Percentiles rank a stretch among this genome's conserved stretches.
Evolutionary conservation across 1,140 invertebrate genomes (phyloP).

Genomic region (Drosophila triauraria): DNA sequence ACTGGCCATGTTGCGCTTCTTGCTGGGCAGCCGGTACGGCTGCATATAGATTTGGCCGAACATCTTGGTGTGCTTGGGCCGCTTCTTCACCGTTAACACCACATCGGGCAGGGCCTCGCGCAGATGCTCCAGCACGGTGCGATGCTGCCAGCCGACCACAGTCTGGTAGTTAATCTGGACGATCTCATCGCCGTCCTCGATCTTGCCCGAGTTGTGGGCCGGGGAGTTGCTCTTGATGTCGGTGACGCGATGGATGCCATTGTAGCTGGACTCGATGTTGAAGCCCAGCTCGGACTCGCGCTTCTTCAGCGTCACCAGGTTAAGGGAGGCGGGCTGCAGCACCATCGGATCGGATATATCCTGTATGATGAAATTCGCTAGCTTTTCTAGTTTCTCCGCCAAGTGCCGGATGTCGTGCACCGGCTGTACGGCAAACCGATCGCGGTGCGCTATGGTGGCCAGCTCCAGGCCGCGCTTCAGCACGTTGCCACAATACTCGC

Average conservation of each 20-base stretch:
- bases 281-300: constrained; percentile 92
- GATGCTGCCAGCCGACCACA: constrained; percentile 95
- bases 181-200: constrained; percentile 97
- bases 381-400: constrained; percentile 89
- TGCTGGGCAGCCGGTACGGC: constrained; percentile 91
- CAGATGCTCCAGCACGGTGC: constrained; percentile 91
- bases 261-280: constrained; percentile 93
- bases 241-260: constrained; percentile 92
- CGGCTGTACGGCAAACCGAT: constrained; percentile 93
- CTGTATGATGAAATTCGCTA: constrained; percentile 95
- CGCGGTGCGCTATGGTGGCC: constrained; percentile 93
- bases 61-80: constrained; percentile 93
- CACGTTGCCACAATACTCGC: constrained; percentile 86
- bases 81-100: constrained; percentile 92
- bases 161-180: constrained; percentile 97
- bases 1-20: constrained; percentile 88
- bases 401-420: constrained; percentile 88
- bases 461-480: constrained; percentile 93
- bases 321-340: constrained; percentile 94
- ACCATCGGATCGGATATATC: constrained; percentile 95
- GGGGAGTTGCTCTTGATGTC: constrained; percentile 94
- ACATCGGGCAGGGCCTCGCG: constrained; percentile 93
- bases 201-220: constrained; percentile 94
- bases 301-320: constrained; percentile 94
- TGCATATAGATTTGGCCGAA: constrained; percentile 94